Base-by-base conservation (phyloP, 2,113 vertebrate species). In the Loxodonta africana region DNA sequence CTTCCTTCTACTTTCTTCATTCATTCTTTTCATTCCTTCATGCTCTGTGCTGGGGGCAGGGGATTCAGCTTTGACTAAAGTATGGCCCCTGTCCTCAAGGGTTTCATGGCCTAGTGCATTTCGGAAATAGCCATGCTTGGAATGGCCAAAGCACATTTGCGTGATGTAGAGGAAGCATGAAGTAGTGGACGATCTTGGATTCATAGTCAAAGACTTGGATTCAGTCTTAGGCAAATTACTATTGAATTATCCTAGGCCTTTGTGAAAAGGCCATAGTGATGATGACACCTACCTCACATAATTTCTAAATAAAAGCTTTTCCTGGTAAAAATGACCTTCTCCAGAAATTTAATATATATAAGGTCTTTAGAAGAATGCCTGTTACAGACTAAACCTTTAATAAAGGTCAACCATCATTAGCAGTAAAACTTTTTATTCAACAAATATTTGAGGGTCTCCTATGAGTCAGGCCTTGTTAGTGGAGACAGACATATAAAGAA, bases 301-400 rank as follows among this genome's bases (percentile, higher is more conserved):
- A 85, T 78, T 91, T 95, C 33, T 93, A 77, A 96, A 74, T 67
- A 78, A 96, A 57, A 95, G 18, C 30, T 92, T 90, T 95, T 95
- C 62, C 95, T 92, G 89, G 60, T 93, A 86, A 89, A 92, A 96
- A 78, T 78, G 44, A 83, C 62, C 67, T n/a, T 93, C 84, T n/a
- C 26, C 30, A 51, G 51, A 87, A 94, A 78, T 78, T 80, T 69
- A 90, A 77, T 91, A 77, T 5, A 67, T 33, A 30, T 8, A 60
- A 77, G 96, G 67, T 80, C 10, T 84, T 92, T 28, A 84, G 81
- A 95, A 95, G 44, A 83, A 91, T 90, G 63, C 18, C 48, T 89
- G 21, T 88, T 96, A 44, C 26, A 95, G 48, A 96, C 51, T 74
- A 83, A 78, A 33, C 46, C 71, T 83, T 94, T 83, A 78, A 33